Base-by-base conservation (phyloP, 2,888 invertebrate species). In the Phragmatobia fuliginosa region DNA sequence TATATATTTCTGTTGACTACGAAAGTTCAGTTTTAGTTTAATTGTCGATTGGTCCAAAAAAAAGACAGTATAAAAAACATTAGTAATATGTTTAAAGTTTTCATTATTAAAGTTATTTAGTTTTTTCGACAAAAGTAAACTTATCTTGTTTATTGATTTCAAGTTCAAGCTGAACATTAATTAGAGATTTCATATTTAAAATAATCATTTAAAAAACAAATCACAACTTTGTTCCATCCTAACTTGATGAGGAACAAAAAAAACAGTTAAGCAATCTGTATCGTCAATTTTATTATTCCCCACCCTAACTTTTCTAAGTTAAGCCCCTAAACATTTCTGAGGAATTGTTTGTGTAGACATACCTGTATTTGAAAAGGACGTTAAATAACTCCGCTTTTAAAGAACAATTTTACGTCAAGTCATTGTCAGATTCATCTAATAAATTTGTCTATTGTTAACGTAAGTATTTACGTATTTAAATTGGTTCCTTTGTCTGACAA, bases 211-310 rank as follows among this genome's bases (percentile, higher is more conserved):
- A 28, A 28, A 28, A 56, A 56, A n/a, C n/a, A n/a, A n/a, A n/a
- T n/a, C 14, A 14, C 11, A 28, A 56, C 32, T 21, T 59, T 59
- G 59, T 32, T 32, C 59, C 32, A 31, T 75, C 62, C 72, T 71
- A 79, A 83, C 80, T 85, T 86, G 74, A 77, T 71, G 76, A 71
- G 74, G 72, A 80, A 83, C 87, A 88, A 87, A 85, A 85, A 87
- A 86, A 84, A 85, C 84, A 85, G 87, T 86, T 84, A 85, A 84
- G 79, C 85, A 88, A 89, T 87, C 86, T 83, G 83, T 72, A 18
- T 18, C 77, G 80, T 82, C 84, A n/a, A n/a, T n/a, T n/a, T n/a
- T 84, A 86, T 88, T 88, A 87, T 88, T 85, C 84, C 81, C 84
- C 78, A n/a, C 78, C 78, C 77, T 79, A 79, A 85, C 78, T 86